Evolutionary conservation across 2,797 vertebrate genomes (phyloP).

Genomic region (Eulemur mongoz): DNA sequence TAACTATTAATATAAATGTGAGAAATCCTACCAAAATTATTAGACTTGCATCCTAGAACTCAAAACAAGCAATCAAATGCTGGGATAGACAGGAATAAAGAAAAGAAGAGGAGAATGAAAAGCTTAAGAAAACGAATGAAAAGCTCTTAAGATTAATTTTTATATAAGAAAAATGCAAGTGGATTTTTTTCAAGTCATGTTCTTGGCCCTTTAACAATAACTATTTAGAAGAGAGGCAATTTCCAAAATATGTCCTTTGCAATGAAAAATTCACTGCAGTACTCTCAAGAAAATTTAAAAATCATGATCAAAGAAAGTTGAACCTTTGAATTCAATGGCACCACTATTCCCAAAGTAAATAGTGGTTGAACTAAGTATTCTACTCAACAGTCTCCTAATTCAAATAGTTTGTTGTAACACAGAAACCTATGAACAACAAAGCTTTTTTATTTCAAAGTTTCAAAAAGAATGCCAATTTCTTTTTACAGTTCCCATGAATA

Average conservation of each 20-base stretch:
- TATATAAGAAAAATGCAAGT: slow-evolving; percentile 45
- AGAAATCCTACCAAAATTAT: slow-evolving; percentile 34
- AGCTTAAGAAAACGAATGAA: slow-evolving; percentile 19
- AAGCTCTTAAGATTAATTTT: slow-evolving; percentile 6
- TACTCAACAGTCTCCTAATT: slow-evolving; percentile 48
- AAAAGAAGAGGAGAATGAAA: neutral
- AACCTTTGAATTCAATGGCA: neutral
- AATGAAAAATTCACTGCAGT: slow-evolving; percentile 12
- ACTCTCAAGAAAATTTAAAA: slow-evolving; percentile 31
- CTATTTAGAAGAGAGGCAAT: slow-evolving; percentile 25
- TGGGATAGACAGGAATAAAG: neutral
- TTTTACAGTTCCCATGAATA: slow-evolving; percentile 55
- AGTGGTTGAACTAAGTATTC: slow-evolving; percentile 18
- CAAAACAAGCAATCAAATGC: slow-evolving; percentile 44
- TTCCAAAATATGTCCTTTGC: slow-evolving; percentile 7
- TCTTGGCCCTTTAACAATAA: neutral
- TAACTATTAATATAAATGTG: slow-evolving; percentile 42
- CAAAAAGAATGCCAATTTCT: slow-evolving; percentile 56
- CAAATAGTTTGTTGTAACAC: slow-evolving; percentile 27
- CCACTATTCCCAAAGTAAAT: slow-evolving; percentile 30
- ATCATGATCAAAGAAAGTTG: neutral
- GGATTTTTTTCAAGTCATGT: slow-evolving; percentile 35
- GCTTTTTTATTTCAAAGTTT: slow-evolving; percentile 65
- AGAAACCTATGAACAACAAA: slow-evolving; percentile 57
- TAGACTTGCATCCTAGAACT: slow-evolving; percentile 25